phyloP scores from a whole-genome alignment of 2,113 vertebrate species.

The Ellobius talpinus region DNA sequence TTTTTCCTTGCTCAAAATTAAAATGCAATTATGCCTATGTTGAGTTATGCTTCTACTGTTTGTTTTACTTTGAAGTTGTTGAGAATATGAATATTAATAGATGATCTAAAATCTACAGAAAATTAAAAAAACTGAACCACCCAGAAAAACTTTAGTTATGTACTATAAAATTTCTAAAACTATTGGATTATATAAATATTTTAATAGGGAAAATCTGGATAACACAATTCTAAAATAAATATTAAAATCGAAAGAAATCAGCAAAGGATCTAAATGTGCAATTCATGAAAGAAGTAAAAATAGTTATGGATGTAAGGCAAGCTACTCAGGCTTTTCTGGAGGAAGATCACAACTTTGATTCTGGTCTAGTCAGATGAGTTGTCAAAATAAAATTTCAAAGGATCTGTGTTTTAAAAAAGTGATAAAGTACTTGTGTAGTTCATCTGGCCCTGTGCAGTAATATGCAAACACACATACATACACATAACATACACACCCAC shows the following conservation, averaged over 20 bases:
- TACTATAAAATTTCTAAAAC: conserved; percentile 18
- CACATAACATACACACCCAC: background rate
- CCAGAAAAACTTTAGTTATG: background rate
- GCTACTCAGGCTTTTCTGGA: no score
- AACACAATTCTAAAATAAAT: conserved; percentile 24
- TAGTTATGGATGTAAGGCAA: background rate
- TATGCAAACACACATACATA: background rate
- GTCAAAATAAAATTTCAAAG: background rate
- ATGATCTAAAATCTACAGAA: background rate
- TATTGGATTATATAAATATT: background rate
- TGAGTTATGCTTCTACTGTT: background rate
- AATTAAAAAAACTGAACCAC: background rate
- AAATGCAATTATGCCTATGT: background rate
- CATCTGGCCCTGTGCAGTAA: background rate
- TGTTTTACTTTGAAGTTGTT: conserved; percentile 46
- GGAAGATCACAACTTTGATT: background rate
- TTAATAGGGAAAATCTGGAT: background rate
- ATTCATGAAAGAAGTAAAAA: conserved; percentile 30
- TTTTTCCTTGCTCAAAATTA: background rate
- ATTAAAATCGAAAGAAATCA: background rate
- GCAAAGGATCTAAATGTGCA: background rate
- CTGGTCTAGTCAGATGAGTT: background rate
- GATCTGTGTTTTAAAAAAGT: background rate
- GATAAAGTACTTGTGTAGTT: background rate
- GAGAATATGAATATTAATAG: background rate